Base-by-base conservation (phyloP, 1,140 invertebrate genomes). In the Drosophila chauvacae region DNA sequence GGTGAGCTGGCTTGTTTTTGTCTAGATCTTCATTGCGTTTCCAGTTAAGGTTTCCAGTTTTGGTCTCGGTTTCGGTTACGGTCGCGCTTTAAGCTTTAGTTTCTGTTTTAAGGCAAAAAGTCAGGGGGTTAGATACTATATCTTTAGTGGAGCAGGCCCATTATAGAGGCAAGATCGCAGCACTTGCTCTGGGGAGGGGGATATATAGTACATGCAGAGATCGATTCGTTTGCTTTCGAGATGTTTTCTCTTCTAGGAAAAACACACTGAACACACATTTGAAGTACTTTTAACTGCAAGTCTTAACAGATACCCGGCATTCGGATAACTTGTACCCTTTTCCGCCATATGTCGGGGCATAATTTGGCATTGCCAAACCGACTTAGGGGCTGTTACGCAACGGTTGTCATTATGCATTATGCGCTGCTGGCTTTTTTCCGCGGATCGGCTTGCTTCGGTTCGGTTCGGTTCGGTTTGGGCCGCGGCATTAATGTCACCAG, bases 401-500 rank as follows among this genome's bases (percentile, higher is more conserved):
- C 60, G 47, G 61, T 68, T 76, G 76, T 83, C 81, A 83, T 83
- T 83, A 84, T 84, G 77, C 81, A 83, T 81, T 69, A 64, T 77
- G 44, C 58, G 55, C 39, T 42, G 41, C 39, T 57, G 41, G 26
- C 53, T 72, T 65, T 59, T 39, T 51, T 16, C n/a, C n/a, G 37
- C 18, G 18, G 11, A 28, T 28, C 26, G 3, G 6, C 26, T 60
- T 60, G 39, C 20, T 41, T n/a, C 20, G 33, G 11, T 48, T 41
- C 9, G 26, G 45, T 42, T 45, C 44, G 44, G 20, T 51, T 51
- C n/a, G 48, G 48, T 33, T 51, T 51, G 65, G 69, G 69, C 69
- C 47, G 28, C 30, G 61, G 77, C 69, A 80, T 80, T 83, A 79
- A 80, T 83, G 80, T 83, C 80, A 84, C 77, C 82, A 64, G 80